These are phyloP conservation scores for Eristalis arbustorum DNA, from an alignment of 2,888 invertebrate species.

Conservation along the genomic window DNA sequence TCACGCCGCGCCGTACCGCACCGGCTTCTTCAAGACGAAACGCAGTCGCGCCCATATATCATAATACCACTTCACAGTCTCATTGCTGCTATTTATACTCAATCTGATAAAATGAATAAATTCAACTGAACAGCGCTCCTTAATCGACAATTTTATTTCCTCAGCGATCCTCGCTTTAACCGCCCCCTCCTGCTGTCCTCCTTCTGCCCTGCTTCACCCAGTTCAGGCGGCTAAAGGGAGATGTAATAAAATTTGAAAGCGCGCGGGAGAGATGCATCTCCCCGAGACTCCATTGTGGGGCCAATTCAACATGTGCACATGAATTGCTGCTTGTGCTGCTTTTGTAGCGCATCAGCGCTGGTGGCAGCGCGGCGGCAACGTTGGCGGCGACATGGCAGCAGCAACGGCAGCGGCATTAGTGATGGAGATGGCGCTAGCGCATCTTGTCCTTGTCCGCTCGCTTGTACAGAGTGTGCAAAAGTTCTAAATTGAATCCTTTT, in stretches of 20 bases:
- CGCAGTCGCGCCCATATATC: background rate
- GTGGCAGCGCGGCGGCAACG: background rate
- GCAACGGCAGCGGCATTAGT: background rate
- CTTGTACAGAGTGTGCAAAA: slow-evolving; percentile 40
- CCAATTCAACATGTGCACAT: slow-evolving; percentile 62
- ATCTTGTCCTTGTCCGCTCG: slow-evolving; percentile 49
- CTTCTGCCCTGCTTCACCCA: background rate
- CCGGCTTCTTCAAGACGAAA: background rate
- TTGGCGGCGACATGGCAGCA: background rate
- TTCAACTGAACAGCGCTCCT: slow-evolving; percentile 1
- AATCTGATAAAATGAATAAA: slow-evolving; percentile 37
- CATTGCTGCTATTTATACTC: slow-evolving; percentile 6
- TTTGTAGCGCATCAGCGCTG: background rate
- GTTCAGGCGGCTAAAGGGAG: slow-evolving; percentile 24
- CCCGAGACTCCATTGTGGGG: background rate
- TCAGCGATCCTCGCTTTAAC: background rate
- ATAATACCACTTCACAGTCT: background rate
- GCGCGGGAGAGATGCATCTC: slow-evolving; percentile 11
- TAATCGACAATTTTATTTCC: slow-evolving; percentile 38
- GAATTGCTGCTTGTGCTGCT: slow-evolving; percentile 28
- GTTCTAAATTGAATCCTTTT: slow-evolving; percentile 67
- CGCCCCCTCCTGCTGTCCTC: background rate
- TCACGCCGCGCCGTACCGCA: background rate
- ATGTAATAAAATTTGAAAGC: slow-evolving; percentile 53
- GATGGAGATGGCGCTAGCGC: slow-evolving; percentile 1